Evolutionary conservation across 2,888 invertebrate genomes (phyloP).

Genomic region (Stenurella melanura): DNA sequence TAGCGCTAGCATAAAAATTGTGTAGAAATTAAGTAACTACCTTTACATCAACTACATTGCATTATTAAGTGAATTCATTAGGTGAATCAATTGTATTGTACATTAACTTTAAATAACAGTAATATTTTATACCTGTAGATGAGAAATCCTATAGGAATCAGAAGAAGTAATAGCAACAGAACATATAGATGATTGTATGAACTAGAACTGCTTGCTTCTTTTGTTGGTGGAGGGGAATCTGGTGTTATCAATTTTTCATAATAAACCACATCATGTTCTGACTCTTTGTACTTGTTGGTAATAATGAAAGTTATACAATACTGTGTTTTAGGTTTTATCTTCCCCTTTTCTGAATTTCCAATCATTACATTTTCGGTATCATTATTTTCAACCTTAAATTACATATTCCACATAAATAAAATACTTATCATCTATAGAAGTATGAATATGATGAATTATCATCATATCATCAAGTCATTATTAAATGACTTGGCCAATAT

Average conservation of each 20-base stretch:
- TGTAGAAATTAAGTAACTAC: too few relatives aligned
- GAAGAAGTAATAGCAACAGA: constrained; percentile 60
- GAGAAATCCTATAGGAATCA: constrained; percentile 61
- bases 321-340: constrained; percentile 62
- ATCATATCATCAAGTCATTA: too few relatives aligned
- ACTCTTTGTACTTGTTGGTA: constrained; percentile 63
- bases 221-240: constrained; percentile 35
- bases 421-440: too few relatives aligned
- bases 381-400: constrained; percentile 56
- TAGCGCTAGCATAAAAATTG: too few relatives aligned
- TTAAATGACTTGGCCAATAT: too few relatives aligned
- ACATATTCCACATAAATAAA: too few relatives aligned
- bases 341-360: constrained; percentile 56
- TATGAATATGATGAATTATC: too few relatives aligned
- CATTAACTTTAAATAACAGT: background rate
- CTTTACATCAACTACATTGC: too few relatives aligned
- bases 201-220: constrained; percentile 43
- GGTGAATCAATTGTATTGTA: too few relatives aligned
- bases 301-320: constrained; percentile 69
- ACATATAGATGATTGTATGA: constrained; percentile 58
- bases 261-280: constrained; percentile 67
- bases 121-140: constrained; percentile 57
- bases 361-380: constrained; percentile 60
- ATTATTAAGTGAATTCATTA: too few relatives aligned
- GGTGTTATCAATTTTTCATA: constrained; percentile 62